These are phyloP conservation scores for Netelia virgata DNA, from an alignment of 2,888 invertebrate species.

Conservation along the genomic window DNA sequence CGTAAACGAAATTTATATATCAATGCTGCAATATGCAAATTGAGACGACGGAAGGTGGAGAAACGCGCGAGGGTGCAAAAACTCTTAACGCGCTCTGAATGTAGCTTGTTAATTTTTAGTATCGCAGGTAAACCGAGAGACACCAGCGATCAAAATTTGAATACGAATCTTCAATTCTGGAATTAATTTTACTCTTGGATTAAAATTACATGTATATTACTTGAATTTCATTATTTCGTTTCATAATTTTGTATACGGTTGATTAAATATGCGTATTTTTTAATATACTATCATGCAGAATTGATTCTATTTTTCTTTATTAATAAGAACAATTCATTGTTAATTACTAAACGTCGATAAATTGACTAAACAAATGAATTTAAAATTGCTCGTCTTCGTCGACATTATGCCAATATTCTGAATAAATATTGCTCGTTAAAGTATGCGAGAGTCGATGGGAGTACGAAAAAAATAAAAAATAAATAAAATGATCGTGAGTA, in stretches of 20 bases:
- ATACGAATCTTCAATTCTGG: not conserved
- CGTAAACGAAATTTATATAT: slow-evolving; percentile 63
- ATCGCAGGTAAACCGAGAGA: too few species aligned
- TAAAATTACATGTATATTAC: not conserved
- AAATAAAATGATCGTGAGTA: slow-evolving; percentile 20
- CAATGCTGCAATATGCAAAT: slow-evolving; percentile 68
- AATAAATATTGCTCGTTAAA: not conserved
- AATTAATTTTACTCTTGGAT: not conserved
- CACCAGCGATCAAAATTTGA: not conserved
- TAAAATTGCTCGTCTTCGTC: too few species aligned
- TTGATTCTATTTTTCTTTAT: too few species aligned
- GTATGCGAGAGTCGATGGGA: not conserved
- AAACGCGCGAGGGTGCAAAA: slow-evolving; percentile 12
- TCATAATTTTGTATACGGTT: not conserved
- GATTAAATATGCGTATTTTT: too few species aligned
- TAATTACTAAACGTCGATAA: too few species aligned
- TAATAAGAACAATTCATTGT: too few species aligned
- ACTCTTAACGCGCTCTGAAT: not conserved
- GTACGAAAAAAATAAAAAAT: not conserved
- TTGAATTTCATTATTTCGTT: not conserved
- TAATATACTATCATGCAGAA: too few species aligned
- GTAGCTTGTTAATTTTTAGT: not conserved
- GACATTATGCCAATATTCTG: not conserved
- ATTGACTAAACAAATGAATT: too few species aligned
- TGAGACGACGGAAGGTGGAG: slow-evolving; percentile 24